Evolutionary conservation across 2,888 invertebrate genomes (phyloP).

Genomic region (Ectropis crepuscularia): DNA sequence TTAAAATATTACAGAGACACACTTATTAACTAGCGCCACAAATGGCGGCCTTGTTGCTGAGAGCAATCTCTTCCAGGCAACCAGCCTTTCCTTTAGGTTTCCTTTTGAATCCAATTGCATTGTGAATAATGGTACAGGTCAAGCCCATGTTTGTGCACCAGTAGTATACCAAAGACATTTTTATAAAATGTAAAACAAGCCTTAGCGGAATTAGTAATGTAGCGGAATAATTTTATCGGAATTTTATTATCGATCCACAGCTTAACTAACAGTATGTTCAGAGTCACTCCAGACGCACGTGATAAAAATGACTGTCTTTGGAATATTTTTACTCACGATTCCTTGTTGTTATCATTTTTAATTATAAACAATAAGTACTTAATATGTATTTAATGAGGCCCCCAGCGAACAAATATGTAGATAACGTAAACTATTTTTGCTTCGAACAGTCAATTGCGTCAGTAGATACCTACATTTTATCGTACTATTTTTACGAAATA

Average conservation of each 20-base stretch:
- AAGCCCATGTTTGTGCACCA: no score
- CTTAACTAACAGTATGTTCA: neutral
- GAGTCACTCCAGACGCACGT: slow-evolving; percentile 5
- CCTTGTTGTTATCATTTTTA: neutral
- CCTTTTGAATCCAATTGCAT: no score
- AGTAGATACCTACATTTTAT: slow-evolving; percentile 4
- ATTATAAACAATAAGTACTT: neutral
- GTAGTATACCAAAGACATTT: neutral
- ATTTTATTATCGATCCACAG: neutral
- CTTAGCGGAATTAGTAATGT: neutral
- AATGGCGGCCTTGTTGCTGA: no score
- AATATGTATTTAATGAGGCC: slow-evolving; percentile 20
- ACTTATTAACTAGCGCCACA: no score
- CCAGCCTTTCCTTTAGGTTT: no score
- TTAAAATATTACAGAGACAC: no score
- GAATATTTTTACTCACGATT: slow-evolving; percentile 14
- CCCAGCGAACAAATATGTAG: slow-evolving; percentile 24
- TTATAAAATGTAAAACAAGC: neutral
- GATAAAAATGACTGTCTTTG: slow-evolving; percentile 5
- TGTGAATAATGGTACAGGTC: no score
- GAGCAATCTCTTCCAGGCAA: no score
- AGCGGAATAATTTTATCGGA: slow-evolving; percentile 6
- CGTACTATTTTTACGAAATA: neutral
- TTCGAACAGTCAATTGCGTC: slow-evolving; percentile 15
- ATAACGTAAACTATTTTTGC: slow-evolving; percentile 12